Percentiles rank a stretch among this genome's conserved stretches.
Conservation (phyloP, 64 coral and sea anemone species). For the Platygyra sinensis region DNA sequence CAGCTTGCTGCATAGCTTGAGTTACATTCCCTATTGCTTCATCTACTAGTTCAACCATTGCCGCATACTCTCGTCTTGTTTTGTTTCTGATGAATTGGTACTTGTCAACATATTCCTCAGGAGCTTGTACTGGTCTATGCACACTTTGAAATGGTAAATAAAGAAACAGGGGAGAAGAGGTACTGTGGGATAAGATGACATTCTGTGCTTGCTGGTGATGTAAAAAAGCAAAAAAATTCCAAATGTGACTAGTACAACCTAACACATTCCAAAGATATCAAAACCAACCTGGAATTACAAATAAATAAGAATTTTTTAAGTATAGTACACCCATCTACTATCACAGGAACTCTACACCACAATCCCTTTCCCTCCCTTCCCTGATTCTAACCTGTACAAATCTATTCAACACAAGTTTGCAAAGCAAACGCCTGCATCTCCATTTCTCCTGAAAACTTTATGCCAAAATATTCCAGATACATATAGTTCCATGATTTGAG, state of each 20-base stretch:
- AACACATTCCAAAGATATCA: no score
- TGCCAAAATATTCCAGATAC: no score
- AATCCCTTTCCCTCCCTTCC: no score
- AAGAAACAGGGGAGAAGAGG: slow-evolving; percentile 37
- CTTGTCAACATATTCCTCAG: slow-evolving; percentile 21
- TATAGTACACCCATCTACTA: no score
- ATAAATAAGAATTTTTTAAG: no score
- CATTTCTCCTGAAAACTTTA: no score
- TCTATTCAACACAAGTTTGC: no score
- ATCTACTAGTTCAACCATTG: slow-evolving; percentile 56
- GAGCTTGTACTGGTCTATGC: slow-evolving; percentile 49
- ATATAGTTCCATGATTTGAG: no score
- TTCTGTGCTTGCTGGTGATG: slow-evolving; percentile 34
- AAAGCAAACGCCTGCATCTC: no score
- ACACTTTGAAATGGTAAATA: slow-evolving; percentile 66
- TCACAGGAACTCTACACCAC: no score
- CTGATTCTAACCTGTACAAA: no score
- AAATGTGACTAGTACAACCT: background rate
- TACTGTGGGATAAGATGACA: slow-evolving; percentile 35
- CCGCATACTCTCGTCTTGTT: slow-evolving; percentile 26
- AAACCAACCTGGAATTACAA: no score
- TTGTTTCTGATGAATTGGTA: slow-evolving; percentile 33
- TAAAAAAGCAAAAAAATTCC: background rate
- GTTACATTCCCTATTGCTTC: slow-evolving; percentile 64
- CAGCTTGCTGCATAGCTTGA: slow-evolving; percentile 37